phyloP scores from a whole-genome alignment of 2,113 vertebrate genomes.

The Kryptolebias marmoratus region DNA sequence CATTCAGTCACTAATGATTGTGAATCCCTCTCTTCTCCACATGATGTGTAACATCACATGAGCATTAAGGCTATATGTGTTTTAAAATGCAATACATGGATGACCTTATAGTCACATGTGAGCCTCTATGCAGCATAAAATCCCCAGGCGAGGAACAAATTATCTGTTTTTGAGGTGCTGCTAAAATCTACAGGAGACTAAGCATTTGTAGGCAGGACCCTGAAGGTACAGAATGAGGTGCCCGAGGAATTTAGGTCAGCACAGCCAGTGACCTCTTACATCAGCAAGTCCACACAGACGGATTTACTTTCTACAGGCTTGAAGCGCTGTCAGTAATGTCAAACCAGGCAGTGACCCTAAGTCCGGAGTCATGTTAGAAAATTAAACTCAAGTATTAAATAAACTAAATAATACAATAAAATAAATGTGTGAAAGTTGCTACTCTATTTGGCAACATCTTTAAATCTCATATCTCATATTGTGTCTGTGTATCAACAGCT shows the following conservation, averaged over 20 bases:
- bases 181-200: neutral
- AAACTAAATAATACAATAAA: no score
- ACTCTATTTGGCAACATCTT: no score
- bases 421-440: no score
- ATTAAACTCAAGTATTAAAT: neutral
- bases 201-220: neutral
- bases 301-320: neutral
- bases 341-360: neutral
- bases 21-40: conserved; percentile 21
- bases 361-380: neutral
- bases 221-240: neutral
- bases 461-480: no score
- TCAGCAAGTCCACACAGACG: neutral
- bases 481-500: no score
- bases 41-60: conserved; percentile 8
- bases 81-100: no score
- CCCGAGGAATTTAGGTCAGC: conserved; percentile 4
- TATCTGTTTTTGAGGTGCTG: neutral
- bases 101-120: no score
- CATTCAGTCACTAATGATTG: conserved; percentile 61
- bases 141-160: neutral
- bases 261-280: neutral
- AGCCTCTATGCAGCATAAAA: neutral
- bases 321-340: neutral
- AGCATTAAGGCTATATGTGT: neutral